Conservation (phyloP, 2,888 invertebrate species). For the Caenorhabditis imperialis region DNA sequence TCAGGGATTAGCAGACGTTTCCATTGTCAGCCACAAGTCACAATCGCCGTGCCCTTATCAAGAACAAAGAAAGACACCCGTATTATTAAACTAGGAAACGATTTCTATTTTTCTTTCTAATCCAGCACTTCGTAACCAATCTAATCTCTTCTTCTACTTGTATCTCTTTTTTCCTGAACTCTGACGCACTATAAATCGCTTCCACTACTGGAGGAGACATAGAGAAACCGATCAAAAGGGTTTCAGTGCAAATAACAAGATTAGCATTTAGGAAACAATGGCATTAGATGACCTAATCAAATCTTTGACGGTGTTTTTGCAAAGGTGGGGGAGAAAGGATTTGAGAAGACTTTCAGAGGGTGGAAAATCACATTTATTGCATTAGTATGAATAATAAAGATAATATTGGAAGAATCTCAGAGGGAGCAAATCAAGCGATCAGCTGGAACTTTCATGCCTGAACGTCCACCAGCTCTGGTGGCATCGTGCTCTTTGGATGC, state of each 20-base stretch:
- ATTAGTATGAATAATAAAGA: background rate
- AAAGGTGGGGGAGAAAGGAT: background rate
- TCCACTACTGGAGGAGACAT: too few relatives aligned
- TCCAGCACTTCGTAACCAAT: background rate
- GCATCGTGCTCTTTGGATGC: conserved; percentile 95
- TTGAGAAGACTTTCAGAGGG: conserved; percentile 2
- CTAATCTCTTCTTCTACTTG: background rate
- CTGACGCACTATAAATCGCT: too few relatives aligned
- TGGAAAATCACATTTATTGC: conserved; percentile 8
- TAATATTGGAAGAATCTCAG: background rate
- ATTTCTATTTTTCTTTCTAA: background rate
- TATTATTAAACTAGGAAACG: conserved; percentile 13
- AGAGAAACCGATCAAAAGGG: background rate
- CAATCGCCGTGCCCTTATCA: conserved; percentile 6
- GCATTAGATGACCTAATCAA: conserved; percentile 20
- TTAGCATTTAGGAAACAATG: conserved; percentile 15
- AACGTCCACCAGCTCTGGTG: conserved; percentile 82
- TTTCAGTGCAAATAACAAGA: background rate
- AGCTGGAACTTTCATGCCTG: conserved; percentile 17
- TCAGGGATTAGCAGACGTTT: too few relatives aligned
- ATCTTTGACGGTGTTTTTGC: background rate
- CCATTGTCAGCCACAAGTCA: background rate
- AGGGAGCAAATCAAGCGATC: background rate
- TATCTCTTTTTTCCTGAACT: too few relatives aligned
- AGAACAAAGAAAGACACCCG: background rate